phyloP scores from a whole-genome alignment of 2,888 invertebrate species.

The Drosophila mimetica region DNA sequence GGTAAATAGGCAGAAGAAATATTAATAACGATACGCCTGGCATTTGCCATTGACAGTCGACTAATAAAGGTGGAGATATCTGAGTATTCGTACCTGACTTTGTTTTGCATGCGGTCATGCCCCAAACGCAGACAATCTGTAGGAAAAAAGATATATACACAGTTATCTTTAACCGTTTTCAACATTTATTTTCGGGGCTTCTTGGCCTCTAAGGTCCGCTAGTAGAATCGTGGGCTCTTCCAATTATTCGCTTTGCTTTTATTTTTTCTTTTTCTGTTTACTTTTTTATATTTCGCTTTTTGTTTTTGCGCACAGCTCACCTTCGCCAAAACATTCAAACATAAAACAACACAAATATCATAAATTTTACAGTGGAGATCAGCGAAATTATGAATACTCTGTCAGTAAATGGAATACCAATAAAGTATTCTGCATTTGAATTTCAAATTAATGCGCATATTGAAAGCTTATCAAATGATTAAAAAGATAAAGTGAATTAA shows the following conservation, averaged over 20 bases:
- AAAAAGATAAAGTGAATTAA: neutral
- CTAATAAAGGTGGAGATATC: conserved; percentile 25
- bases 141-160: conserved; percentile 15
- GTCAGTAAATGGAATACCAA: neutral
- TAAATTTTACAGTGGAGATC: neutral
- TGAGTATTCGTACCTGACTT: conserved; percentile 47
- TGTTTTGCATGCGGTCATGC: conserved; percentile 62
- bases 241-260: conserved; percentile 42
- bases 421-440: too few relatives aligned
- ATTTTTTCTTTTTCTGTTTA: conserved; percentile 36
- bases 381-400: conserved; percentile 6
- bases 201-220: conserved; percentile 45
- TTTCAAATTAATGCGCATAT: too few relatives aligned
- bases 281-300: conserved; percentile 1
- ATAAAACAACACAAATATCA: conserved; percentile 14
- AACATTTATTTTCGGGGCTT: conserved; percentile 29
- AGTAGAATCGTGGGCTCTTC: conserved; percentile 46
- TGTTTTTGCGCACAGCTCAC: conserved; percentile 52
- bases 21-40: conserved; percentile 40
- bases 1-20: conserved; percentile 43
- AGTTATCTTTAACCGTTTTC: conserved; percentile 50
- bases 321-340: conserved; percentile 53
- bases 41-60: conserved; percentile 54
- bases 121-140: conserved; percentile 15
- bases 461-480: neutral